Evolutionary conservation across 2,113 vertebrate genomes (phyloP).

Genomic region (human (Homo sapiens)): DNA sequence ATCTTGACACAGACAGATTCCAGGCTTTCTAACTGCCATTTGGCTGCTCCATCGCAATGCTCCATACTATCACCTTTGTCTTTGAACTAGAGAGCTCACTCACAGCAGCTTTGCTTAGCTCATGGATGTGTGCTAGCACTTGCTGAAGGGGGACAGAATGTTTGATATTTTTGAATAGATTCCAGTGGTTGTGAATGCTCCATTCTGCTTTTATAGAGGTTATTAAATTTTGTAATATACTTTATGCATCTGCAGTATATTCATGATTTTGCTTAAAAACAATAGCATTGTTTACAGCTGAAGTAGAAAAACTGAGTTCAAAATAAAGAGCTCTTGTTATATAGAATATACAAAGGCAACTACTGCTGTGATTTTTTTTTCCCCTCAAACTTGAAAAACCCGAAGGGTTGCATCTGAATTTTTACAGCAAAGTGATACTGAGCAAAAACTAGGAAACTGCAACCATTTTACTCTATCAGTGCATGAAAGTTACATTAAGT

Average conservation of each 20-base stretch:
- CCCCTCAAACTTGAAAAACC: not conserved
- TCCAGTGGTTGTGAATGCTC: not conserved
- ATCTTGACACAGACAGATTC: not conserved
- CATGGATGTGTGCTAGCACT: not conserved
- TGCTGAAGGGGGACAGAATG: not conserved
- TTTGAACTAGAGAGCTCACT: not conserved
- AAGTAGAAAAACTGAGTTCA: conserved; percentile 23
- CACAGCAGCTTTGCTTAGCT: not conserved
- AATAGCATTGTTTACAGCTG: not conserved
- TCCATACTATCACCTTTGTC: not conserved
- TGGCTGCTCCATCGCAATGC: not conserved
- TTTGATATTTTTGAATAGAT: not conserved
- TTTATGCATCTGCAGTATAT: not conserved
- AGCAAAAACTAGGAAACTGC: conserved; percentile 14
- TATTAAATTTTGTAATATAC: not conserved
- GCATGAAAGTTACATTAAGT: not conserved
- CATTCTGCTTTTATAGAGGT: not conserved
- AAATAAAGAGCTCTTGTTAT: conserved; percentile 13
- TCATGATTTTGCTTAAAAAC: conserved; percentile 39
- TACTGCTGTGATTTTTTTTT: not conserved
- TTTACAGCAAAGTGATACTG: conserved; percentile 34
- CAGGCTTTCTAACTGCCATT: not conserved
- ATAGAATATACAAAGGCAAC: not conserved
- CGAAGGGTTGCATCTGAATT: not conserved
- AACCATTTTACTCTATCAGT: not conserved